These are phyloP conservation scores for Aptenodytes forsteri DNA, from an alignment of 2,113 vertebrate genomes.

Conservation along the genomic window DNA sequence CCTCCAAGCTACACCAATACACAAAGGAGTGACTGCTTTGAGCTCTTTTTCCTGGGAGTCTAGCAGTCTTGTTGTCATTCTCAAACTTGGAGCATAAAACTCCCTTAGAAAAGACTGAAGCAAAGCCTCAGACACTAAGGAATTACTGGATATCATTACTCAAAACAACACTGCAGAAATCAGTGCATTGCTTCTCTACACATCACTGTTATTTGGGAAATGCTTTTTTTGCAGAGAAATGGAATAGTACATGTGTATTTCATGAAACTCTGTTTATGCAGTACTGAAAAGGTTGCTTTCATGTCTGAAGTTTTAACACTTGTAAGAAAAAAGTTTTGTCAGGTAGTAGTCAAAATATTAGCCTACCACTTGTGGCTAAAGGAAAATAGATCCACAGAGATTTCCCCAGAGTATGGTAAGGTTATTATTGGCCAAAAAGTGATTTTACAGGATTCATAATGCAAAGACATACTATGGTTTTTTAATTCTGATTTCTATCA, in stretches of 20 bases:
- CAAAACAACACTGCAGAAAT: not conserved
- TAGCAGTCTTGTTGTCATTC: not conserved
- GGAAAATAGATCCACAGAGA: not conserved
- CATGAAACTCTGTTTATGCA: not conserved
- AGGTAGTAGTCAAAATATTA: not conserved
- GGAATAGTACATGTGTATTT: not conserved
- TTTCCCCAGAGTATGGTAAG: not conserved
- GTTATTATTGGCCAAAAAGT: not conserved
- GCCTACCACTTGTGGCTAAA: not conserved
- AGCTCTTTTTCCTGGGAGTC: not conserved
- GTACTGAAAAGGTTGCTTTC: not conserved
- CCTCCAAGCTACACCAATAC: not conserved
- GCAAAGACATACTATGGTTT: not conserved
- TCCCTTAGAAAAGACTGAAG: not conserved
- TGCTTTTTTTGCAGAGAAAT: not conserved
- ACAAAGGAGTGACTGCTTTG: conserved; percentile 2
- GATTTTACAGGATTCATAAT: not conserved
- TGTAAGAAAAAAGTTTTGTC: not conserved
- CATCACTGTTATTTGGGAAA: not conserved
- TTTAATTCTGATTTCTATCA: not conserved
- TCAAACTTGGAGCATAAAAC: not conserved
- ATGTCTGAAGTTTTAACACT: not conserved
- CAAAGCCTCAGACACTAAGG: not conserved
- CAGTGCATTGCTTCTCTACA: not conserved
- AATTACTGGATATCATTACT: not conserved